Evolutionary conservation across 2,113 vertebrate genomes (phyloP), one percentile per base, ranked within the genome.

Genomic region (Cynocephalus volans): DNA sequence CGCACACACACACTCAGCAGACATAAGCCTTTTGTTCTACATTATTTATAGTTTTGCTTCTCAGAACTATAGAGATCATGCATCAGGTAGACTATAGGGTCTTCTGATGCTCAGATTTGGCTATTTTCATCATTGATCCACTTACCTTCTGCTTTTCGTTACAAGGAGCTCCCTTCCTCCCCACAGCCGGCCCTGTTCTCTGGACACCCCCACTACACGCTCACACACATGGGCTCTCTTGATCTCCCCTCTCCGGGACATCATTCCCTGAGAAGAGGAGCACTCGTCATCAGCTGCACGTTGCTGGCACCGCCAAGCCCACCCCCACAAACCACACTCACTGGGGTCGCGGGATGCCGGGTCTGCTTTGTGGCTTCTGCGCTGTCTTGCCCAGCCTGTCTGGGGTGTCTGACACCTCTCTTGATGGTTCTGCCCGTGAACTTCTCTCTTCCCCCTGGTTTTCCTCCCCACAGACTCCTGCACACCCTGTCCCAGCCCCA

Each of bases 91-190:
- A 98, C n/a, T 45, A 7, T 14, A 69, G 86, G 58, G 97, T 96
- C 98, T 97, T 87, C 97, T 93, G 97, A 98, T 97, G 88, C 90
- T 99, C 99, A 99, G 99, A 99, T 99, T 99, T 99, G 99, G 99
- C 99, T 99, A 99, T 28, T 98, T 98, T 99, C 99, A 99, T 99
- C 99, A 99, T 62, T 96, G 99, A 99, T 97, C 98, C 96, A 99
- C 98, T 89, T 69, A n/a, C n/a, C n/a, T n/a, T n/a, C n/a, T n/a
- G n/a, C n/a, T n/a, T n/a, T n/a, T 15, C 5, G 4, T 13, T 13
- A 54, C 52, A 36, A 10, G 12, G 52, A 13, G 52, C 26, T 9
- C 45, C 70, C 70, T 26, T 56, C 65, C 31, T 12, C 31, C 1
- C 84, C 24, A 14, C 23, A 1, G 31, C 24, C 19, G 19, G 67